These are phyloP conservation scores for Rhodinocichla rosea DNA, from an alignment of 2,113 vertebrate species.

Conservation along the genomic window DNA sequence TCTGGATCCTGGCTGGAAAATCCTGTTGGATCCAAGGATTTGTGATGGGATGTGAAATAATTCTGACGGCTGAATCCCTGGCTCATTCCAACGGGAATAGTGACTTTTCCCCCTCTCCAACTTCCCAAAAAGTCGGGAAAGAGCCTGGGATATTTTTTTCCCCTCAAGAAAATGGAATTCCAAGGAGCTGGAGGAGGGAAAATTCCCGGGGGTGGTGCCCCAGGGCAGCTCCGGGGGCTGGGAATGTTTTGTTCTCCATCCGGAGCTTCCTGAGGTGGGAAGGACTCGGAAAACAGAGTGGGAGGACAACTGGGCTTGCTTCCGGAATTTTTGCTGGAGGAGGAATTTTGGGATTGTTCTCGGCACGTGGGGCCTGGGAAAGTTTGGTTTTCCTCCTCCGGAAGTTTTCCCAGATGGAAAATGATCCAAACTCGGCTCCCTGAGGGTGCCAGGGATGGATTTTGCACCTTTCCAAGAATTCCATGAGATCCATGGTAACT, in stretches of 20 bases:
- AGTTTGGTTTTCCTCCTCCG: neutral
- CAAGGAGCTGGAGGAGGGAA: neutral
- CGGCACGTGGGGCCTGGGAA: neutral
- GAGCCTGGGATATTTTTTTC: rapidly evolving
- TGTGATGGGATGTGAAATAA: neutral
- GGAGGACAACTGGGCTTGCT: neutral
- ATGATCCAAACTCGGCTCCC: neutral
- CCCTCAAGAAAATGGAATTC: neutral
- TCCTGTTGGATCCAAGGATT: rapidly evolving
- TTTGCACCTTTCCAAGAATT: rapidly evolving
- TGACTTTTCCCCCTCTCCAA: neutral
- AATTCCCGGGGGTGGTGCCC: neutral
- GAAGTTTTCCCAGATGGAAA: neutral
- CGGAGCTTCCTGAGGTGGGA: neutral
- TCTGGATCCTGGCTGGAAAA: neutral
- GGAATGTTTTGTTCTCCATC: neutral
- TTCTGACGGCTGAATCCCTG: rapidly evolving
- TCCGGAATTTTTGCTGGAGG: neutral
- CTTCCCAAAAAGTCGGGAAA: neutral
- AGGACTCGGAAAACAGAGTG: constrained; percentile 8
- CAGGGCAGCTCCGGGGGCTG: neutral
- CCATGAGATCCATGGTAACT: rapidly evolving
- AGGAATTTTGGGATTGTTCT: neutral
- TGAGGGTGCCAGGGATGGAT: neutral
- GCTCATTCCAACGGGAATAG: neutral